Percentiles rank a stretch among this genome's conserved stretches.
Conservation (phyloP, 2,888 invertebrate species). For the Lasioglossum leucozonium region DNA sequence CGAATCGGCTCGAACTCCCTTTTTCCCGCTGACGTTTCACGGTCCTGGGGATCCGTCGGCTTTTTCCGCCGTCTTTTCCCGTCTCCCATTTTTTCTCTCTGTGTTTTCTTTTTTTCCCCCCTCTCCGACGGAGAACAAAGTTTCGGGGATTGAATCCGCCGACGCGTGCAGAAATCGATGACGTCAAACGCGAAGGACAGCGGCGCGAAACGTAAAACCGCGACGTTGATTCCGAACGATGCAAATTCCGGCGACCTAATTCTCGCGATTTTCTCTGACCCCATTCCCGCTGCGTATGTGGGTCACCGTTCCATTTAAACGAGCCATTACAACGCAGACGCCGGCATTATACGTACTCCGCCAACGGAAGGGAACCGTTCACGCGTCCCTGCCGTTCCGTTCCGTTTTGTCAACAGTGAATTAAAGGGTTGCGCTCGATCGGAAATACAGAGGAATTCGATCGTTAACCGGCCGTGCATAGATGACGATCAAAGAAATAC, state of each 20-base stretch:
- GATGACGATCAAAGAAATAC: neutral
- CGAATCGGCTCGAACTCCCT: neutral
- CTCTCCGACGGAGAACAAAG: neutral
- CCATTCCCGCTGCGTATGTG: constrained; percentile 47
- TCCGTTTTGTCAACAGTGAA: neutral
- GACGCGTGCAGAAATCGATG: constrained; percentile 39
- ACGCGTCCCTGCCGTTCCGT: neutral
- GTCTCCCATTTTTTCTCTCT: neutral
- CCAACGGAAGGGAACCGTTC: neutral
- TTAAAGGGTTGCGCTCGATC: neutral
- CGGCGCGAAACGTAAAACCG: constrained; percentile 43
- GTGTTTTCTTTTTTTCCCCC: neutral
- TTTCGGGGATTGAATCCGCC: constrained; percentile 2
- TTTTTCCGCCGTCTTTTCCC: neutral
- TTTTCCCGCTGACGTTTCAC: neutral
- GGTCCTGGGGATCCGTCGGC: neutral
- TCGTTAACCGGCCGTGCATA: neutral
- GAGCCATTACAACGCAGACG: constrained; percentile 24
- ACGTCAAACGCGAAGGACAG: constrained; percentile 49
- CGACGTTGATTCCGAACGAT: constrained; percentile 42
- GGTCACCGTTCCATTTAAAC: constrained; percentile 49
- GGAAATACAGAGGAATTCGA: neutral
- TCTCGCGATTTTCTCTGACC: constrained; percentile 53
- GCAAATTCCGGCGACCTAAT: constrained; percentile 59
- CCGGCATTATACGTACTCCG: neutral